Conservation (phyloP, 2,113 vertebrate species). For the Coregonus clupeaformis region DNA sequence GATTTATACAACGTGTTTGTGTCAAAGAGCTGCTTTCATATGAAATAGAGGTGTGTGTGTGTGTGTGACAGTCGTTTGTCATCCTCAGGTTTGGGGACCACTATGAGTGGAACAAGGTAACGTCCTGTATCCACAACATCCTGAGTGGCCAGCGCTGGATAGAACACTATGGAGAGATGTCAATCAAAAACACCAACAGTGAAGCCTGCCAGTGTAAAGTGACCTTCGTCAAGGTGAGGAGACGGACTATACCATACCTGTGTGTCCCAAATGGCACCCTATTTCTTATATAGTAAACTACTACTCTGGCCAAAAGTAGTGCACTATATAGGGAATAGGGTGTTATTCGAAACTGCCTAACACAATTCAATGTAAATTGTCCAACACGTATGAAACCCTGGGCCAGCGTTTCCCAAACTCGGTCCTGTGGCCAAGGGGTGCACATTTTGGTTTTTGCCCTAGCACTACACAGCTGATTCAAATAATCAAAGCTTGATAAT, state of each 20-base stretch:
- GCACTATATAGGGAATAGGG: no score
- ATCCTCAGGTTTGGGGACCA: conserved; percentile 84
- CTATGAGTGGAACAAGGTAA: conserved; percentile 98
- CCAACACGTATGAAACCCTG: no score
- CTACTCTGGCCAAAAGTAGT: no score
- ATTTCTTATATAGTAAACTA: background rate
- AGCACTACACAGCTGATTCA: no score
- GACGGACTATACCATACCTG: background rate
- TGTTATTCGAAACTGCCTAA: no score
- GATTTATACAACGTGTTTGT: conserved; percentile 7
- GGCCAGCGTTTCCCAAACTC: no score
- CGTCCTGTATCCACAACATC: conserved; percentile 97
- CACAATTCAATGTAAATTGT: no score
- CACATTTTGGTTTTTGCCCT: no score
- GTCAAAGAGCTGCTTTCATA: no score
- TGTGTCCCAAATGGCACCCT: background rate
- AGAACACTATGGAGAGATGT: conserved; percentile 95
- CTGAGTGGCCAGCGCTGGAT: conserved; percentile 96
- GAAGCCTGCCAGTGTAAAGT: conserved; percentile 88
- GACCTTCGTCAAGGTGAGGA: conserved; percentile 90
- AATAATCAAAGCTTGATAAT: no score
- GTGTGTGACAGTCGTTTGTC: background rate
- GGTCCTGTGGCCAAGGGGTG: no score
- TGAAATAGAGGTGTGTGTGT: background rate
- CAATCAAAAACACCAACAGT: conserved; percentile 85